Evolutionary conservation across 2,797 vertebrate species (phyloP), one percentile per base, ranked within the genome.

Genomic region (Glossophaga mutica): DNA sequence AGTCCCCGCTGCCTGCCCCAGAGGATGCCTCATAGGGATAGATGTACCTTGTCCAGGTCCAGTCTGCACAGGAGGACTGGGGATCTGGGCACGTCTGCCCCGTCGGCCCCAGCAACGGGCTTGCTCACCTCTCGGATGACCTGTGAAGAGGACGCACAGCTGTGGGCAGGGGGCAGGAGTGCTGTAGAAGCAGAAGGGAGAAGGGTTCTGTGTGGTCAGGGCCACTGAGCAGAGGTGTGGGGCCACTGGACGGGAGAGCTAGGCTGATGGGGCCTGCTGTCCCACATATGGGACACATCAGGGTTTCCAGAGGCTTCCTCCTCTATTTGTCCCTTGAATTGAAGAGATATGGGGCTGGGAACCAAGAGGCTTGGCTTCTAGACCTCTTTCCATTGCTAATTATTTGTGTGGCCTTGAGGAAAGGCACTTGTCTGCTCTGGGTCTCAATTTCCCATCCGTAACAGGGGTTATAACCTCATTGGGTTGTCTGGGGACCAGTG

Each of bases 1-100:
- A 88, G n/a, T 37, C 52, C 37, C 93, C 1, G 18, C n/a, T 67
- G 21, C 12, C 34, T 19, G n/a, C 9, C 10, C 24, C 1, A 0
- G 29, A 59, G 16, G 37, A 67, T n/a, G 50, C 34, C 81, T 65
- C 12, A 3, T 19, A 70, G 74, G 95, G 94, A 68, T 3, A 78
- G 50, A 78, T 94, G 3, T 97, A 99, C 99, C 99, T 99, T 99
- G 97, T 99, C 99, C 78, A 99, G 97, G 93, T 99, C 99, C 97
- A 99, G 85, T 98, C 99, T 99, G 98, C 99, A 99, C 5, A 98
- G 98, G 97, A 99, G 98, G 82, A 99, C 98, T 0, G 99, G 99
- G 70, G 99, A 99, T 2, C 98, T 98, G 50, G 99, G 99, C 55
- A 97, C 98, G 44, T 99, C 99, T 24, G 98, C 76, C 52, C 98